Evolutionary conservation across 2,113 vertebrate species (phyloP), one percentile per base, ranked within the genome.

Genomic region (Ophthalmolycus amberensis): DNA sequence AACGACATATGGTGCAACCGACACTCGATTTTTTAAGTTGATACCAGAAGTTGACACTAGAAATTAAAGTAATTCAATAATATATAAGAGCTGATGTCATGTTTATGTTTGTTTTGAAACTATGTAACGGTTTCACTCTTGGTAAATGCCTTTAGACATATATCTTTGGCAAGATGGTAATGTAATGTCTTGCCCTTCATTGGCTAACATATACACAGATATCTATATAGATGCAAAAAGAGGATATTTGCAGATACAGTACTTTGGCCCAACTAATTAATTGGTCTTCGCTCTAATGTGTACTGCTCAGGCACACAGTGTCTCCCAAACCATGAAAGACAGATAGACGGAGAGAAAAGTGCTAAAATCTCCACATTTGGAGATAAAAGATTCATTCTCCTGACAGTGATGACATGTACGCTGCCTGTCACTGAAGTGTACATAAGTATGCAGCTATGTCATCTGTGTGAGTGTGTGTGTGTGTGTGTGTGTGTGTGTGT

Each of bases 361-460:
- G 69, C 16, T 70, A 8, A 52, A 52, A 68, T 79, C 44, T 62
- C 8, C 2, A 59, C 32, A 69, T 70, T 46, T 75, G 37, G 11
- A 71, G 44, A 69, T 63, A 16, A 48, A 64, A 76, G 58, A 81
- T 75, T 44, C 0, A 29, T 58, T 65, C 22, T 71, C 25, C 27
- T 54, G 56, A 70, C 63, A 67, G 32, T 74, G 46, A 79, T 3
- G 32, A 76, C 52, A 67, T 72, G 52, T 58, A 42, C 6, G 1
- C 64, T 69, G 25, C 59, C 52, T 65, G 65, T 77, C 73, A 50
- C 16, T 67, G 32, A 71, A 54, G 54, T 65, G 62, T 58, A 78
- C 32, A 70, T 58, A 75, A 78, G 78, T 40, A 72, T 69, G 27
- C 68, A 50, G 46, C 20, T 40, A 67, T 67, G 59, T 80, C n/a